These are phyloP conservation scores for Lordiphosa andalusiaca DNA, from an alignment of 2,888 invertebrate species.

Conservation along the genomic window DNA sequence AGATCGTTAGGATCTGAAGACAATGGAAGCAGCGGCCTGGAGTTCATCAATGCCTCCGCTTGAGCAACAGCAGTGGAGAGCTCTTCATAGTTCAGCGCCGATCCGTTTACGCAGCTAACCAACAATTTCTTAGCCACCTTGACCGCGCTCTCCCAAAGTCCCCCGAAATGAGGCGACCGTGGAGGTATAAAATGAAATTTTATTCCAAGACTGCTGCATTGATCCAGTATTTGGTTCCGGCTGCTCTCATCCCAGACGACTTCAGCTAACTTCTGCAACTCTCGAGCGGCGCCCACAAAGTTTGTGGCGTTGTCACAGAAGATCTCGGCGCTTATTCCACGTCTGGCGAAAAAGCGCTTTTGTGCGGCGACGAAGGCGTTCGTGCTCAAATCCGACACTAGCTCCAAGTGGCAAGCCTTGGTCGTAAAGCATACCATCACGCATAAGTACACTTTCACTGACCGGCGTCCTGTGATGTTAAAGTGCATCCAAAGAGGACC, in stretches of 20 bases:
- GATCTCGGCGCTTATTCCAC: not conserved
- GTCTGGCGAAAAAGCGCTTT: slow-evolving; percentile 27
- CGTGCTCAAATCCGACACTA: slow-evolving; percentile 5
- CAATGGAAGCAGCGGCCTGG: no score
- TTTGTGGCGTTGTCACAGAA: slow-evolving; percentile 19
- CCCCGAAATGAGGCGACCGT: slow-evolving; percentile 11
- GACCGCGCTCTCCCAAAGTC: slow-evolving; percentile 15
- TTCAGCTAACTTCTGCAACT: not conserved
- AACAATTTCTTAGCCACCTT: slow-evolving; percentile 9
- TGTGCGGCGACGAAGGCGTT: slow-evolving; percentile 23
- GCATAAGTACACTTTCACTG: no score
- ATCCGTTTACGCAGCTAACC: not conserved
- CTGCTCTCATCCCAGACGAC: no score
- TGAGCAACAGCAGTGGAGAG: no score
- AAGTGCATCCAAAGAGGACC: no score
- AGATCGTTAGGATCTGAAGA: no score
- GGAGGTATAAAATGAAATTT: slow-evolving; percentile 6
- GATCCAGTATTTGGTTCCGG: not conserved
- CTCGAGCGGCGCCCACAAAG: not conserved
- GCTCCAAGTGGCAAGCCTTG: no score
- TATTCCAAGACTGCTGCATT: not conserved
- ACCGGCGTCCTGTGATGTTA: no score
- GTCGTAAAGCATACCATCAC: no score
- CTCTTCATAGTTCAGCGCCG: no score
- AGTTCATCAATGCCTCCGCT: no score